Base-by-base conservation (phyloP, 2,888 invertebrate species). In the Cerastis leucographa region DNA sequence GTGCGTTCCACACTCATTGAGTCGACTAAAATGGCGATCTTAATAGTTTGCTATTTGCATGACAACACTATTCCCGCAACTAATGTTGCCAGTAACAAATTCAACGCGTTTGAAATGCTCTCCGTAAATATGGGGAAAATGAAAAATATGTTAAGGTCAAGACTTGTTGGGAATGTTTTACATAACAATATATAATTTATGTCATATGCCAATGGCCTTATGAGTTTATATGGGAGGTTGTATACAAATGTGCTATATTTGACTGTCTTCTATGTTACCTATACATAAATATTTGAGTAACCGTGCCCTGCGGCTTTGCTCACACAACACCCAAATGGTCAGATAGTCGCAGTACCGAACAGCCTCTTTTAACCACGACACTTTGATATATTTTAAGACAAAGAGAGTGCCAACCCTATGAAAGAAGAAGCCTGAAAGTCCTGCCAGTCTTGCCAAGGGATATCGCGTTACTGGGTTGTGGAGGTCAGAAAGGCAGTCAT, bases 1-100 rank as follows among this genome's bases (percentile, higher is more conserved):
- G 67, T 66, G 64, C 25, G 80, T 25, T 72, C 71, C 42, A 83
- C 71, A 74, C 82, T 85, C 89, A 85, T 88, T 89, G 80, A 86
- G 75, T 85, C 74, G 81, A 86, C 88, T 87, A 83, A 90, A 90
- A 90, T 86, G 89, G 89, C 77, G 67, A 71, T 76, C 77, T 73
- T 81, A 84, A 87, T 86, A 84, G 84, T 70, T 64, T 17, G 59
- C 67, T 80, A 88, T 90, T 89, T 85, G 84, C 88, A 86, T 90
- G 81, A 90, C 89, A 87, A 90, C 82, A 82, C 85, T 85, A 86
- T 84, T 83, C 88, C 84, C 65, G 65, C 49, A 76, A 76, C 74
- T 80, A 81, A 81, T 83, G 79, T 74, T 78, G 76, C 75, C 72
- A 84, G 80, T 83, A 61, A 83, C 83, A 80, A 83, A 87, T 86